Evolutionary conservation across 2,888 invertebrate genomes (phyloP), one percentile per base, ranked within the genome.

Genomic region (Himalopsyche japonica): DNA sequence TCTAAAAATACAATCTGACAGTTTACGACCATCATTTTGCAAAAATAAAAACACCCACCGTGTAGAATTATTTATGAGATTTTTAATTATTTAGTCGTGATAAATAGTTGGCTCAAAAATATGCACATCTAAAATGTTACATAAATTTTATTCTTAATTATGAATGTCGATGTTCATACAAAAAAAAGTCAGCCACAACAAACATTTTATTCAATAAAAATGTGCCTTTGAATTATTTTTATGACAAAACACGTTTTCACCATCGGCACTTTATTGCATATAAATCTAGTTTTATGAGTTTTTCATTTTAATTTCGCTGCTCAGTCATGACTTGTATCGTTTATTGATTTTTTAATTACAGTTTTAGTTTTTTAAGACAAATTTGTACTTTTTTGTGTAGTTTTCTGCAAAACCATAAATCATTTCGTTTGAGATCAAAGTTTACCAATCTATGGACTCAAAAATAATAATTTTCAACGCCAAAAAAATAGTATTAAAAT

Each of bases 271-370:
- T 64, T 80, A 64, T 80, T 32, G 64, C 37, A 32, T 48, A 80
- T 80, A 80, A 49, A 80, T 80, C 57, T 34, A 24, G n/a, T n/a
- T 80, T 80, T 49, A 64, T 24, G 80, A 34, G 80, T 64, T 80
- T 80, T 80, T 80, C 49, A 80, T 80, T 57, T 57, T 57, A 57
- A 57, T 57, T 57, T 57, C 24, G 57, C 57, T 20, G 57, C 57
- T 57, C 57, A 24, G 57, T 20, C 57, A 57, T 57, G 57, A 57
- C 57, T 57, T 20, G 20, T 57, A 57, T 57, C 57, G 24, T 57
- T 24, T 20, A 57, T 57, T 57, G 57, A 57, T 57, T 57, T 49
- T 49, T 49, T 57, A 57, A 57, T 57, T 57, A 24, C 57, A 57
- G 20, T 57, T 57, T 57, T 20, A 57, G 57, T 57, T 57, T 57